These are phyloP conservation scores for Encarsia formosa DNA, from an alignment of 2,888 invertebrate genomes.

Conservation along the genomic window DNA sequence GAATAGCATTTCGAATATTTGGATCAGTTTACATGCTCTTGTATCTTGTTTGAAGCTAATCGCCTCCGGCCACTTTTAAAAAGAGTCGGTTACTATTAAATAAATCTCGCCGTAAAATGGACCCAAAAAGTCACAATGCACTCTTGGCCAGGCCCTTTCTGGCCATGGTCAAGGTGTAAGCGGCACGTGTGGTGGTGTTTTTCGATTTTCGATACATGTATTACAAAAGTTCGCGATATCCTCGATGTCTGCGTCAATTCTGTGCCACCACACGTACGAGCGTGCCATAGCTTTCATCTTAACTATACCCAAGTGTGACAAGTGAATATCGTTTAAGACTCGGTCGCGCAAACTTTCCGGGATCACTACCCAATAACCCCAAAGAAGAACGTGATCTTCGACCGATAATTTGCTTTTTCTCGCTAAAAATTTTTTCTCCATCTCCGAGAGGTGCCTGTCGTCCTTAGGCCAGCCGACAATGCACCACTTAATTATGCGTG, in stretches of 20 bases:
- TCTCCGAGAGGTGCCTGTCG: constrained; percentile 2
- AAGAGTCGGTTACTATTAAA: not conserved
- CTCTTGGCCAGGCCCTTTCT: constrained; percentile 18
- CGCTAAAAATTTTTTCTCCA: not conserved
- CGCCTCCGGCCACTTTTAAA: constrained; percentile 6
- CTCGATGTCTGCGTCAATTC: constrained; percentile 19
- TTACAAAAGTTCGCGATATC: too few relatives aligned
- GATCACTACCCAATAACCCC: constrained; percentile 15
- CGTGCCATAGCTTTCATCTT: too few relatives aligned
- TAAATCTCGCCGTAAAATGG: constrained; percentile 20
- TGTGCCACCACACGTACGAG: too few relatives aligned
- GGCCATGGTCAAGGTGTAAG: constrained; percentile 16
- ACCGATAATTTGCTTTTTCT: constrained; percentile 7
- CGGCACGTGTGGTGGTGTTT: constrained; percentile 5
- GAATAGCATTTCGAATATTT: constrained; percentile 1
- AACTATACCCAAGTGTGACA: too few relatives aligned
- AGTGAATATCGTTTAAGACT: not conserved
- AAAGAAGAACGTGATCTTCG: constrained; percentile 14
- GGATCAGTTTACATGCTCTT: constrained; percentile 1
- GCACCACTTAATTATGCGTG: not conserved
- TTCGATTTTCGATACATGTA: constrained; percentile 11
- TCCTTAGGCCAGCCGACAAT: constrained; percentile 13
- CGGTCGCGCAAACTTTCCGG: not conserved
- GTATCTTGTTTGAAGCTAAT: constrained; percentile 1
- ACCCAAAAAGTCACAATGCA: constrained; percentile 19